phyloP scores from a whole-genome alignment of 2,113 vertebrate species.

The Pluvialis apricaria region DNA sequence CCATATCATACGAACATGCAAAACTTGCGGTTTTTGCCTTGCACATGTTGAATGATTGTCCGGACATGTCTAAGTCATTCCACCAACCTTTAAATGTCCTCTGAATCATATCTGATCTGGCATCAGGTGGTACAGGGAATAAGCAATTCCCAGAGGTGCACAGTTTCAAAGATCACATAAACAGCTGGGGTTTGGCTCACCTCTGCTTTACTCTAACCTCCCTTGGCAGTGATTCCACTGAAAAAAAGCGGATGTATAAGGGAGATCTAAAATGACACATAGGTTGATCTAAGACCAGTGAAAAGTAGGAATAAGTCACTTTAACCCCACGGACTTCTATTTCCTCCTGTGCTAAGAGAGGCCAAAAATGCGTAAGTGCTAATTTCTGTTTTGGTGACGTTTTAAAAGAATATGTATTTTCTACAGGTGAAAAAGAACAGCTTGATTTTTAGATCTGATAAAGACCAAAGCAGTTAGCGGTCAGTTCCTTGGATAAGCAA shows the following conservation, averaged over 20 bases:
- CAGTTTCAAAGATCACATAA: not conserved
- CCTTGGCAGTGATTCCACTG: not conserved
- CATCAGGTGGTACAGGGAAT: not conserved
- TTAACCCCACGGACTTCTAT: not conserved
- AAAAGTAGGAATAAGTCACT: not conserved
- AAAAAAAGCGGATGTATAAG: not conserved
- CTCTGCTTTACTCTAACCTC: not conserved
- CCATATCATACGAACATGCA: not conserved
- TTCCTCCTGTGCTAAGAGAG: not conserved
- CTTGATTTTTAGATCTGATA: not conserved
- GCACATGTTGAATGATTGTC: not conserved
- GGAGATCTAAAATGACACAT: not conserved
- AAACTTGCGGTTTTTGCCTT: not conserved
- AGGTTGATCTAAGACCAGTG: not conserved
- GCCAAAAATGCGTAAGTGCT: not conserved
- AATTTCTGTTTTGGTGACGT: not conserved
- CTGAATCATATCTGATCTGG: not conserved
- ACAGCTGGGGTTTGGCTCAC: not conserved
- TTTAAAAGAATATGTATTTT: not conserved
- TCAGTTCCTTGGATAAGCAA: not conserved
- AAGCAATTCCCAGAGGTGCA: not conserved
- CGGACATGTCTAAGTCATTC: not conserved
- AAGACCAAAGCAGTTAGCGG: not conserved
- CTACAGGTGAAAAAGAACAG: not conserved
- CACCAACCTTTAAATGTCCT: not conserved